Percentiles rank a stretch among this genome's conserved stretches.
These are phyloP conservation scores for Cydia fagiglandana DNA, from an alignment of 1,140 invertebrate species.

Conservation along the genomic window DNA sequence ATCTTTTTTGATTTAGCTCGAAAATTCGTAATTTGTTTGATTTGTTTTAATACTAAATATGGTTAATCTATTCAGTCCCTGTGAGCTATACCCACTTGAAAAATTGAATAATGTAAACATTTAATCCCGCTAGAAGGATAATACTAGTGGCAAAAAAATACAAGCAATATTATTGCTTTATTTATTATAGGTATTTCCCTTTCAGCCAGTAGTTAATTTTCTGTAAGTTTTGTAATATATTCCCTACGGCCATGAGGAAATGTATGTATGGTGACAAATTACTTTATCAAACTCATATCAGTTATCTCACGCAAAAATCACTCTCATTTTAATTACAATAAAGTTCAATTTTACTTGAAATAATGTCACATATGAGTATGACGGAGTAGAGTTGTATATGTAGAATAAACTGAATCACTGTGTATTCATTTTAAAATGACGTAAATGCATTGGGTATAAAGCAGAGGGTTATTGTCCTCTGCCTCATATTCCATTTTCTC, in stretches of 20 bases:
- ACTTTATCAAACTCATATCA: neutral
- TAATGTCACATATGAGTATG: neutral
- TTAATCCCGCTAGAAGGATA: too few species aligned
- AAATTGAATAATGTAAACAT: too few species aligned
- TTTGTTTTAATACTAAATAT: too few species aligned
- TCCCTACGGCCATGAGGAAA: neutral
- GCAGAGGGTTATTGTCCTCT: neutral
- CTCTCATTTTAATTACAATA: neutral
- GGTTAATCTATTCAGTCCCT: too few species aligned
- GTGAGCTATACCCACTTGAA: too few species aligned
- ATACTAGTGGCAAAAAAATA: neutral
- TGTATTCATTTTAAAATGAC: conserved; percentile 11
- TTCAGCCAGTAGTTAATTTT: neutral
- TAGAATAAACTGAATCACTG: neutral
- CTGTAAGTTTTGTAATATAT: conserved; percentile 26
- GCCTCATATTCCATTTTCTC: conserved; percentile 6
- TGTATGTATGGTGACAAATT: neutral
- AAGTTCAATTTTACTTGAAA: neutral
- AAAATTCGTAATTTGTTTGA: too few species aligned
- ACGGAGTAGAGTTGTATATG: neutral
- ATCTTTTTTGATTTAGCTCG: too few species aligned
- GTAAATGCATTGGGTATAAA: conserved; percentile 29
- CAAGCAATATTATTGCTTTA: neutral
- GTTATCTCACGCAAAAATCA: neutral
- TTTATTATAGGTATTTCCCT: conserved; percentile 1